phyloP scores from a whole-genome alignment of 2,113 vertebrate species.

The Lycocorax pyrrhopterus region DNA sequence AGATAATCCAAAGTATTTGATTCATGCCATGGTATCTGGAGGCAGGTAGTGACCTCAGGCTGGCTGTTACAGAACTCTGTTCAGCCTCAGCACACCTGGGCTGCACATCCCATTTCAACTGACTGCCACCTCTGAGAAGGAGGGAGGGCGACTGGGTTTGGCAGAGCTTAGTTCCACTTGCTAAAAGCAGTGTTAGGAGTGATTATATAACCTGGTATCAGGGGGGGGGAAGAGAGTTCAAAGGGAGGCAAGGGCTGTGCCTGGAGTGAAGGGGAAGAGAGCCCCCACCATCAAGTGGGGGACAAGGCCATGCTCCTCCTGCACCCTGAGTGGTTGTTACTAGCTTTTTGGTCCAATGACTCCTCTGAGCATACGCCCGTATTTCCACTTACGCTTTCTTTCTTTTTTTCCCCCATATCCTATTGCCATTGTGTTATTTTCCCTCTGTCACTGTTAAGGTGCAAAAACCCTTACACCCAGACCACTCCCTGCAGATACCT shows the following conservation, averaged over 20 bases:
- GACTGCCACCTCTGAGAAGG: background rate
- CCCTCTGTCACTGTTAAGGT: background rate
- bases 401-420: background rate
- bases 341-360: background rate
- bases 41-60: background rate
- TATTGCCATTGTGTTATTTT: background rate
- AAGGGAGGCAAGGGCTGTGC: background rate
- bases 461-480: background rate
- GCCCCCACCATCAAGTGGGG: accelerated
- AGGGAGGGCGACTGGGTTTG: background rate
- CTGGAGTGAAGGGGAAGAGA: background rate
- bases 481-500: background rate
- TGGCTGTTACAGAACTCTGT: background rate
- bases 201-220: background rate
- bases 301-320: background rate
- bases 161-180: background rate
- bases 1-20: background rate
- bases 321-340: background rate
- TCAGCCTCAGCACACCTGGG: background rate
- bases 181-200: background rate
- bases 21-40: accelerated
- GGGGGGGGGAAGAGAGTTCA: accelerated
- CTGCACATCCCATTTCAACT: background rate
- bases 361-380: background rate
- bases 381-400: background rate